Conservation (phyloP, 2,888 invertebrate genomes). For the Meteorus cinctellus region DNA sequence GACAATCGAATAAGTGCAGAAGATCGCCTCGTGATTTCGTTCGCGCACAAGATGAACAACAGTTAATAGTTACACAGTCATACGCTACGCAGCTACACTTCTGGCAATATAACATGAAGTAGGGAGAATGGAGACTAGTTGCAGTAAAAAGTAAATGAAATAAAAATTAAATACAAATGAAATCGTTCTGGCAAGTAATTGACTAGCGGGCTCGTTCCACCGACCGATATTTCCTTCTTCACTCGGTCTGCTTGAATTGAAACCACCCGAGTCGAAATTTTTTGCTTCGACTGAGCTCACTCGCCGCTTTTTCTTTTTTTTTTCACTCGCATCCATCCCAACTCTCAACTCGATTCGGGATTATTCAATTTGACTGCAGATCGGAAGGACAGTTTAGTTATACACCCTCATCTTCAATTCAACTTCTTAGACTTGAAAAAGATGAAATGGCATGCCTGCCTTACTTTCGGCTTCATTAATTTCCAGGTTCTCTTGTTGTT, state of each 20-base stretch:
- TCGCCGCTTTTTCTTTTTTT: too few relatives aligned
- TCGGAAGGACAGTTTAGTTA: too few relatives aligned
- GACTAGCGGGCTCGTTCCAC: constrained; percentile 62
- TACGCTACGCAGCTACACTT: neutral
- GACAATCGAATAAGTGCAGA: constrained; percentile 52
- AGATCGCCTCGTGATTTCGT: constrained; percentile 65
- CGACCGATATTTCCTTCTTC: neutral
- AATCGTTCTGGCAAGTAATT: constrained; percentile 73
- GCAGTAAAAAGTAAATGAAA: constrained; percentile 73
- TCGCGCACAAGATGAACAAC: constrained; percentile 53
- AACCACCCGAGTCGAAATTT: constrained; percentile 50
- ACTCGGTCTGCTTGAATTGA: constrained; percentile 45
- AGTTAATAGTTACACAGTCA: neutral
- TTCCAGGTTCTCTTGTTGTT: neutral
- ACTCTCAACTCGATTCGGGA: too few relatives aligned
- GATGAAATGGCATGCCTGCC: too few relatives aligned
- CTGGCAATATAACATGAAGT: constrained; percentile 14
- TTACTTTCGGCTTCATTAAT: too few relatives aligned
- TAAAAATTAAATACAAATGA: constrained; percentile 73
- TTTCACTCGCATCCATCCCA: too few relatives aligned
- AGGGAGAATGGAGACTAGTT: constrained; percentile 41
- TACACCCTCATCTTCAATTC: too few relatives aligned
- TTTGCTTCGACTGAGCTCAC: constrained; percentile 35
- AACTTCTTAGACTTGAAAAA: too few relatives aligned
- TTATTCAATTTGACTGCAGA: too few relatives aligned